These are phyloP conservation scores for Hydraecia micacea DNA, from an alignment of 2,888 invertebrate species.

Conservation along the genomic window DNA sequence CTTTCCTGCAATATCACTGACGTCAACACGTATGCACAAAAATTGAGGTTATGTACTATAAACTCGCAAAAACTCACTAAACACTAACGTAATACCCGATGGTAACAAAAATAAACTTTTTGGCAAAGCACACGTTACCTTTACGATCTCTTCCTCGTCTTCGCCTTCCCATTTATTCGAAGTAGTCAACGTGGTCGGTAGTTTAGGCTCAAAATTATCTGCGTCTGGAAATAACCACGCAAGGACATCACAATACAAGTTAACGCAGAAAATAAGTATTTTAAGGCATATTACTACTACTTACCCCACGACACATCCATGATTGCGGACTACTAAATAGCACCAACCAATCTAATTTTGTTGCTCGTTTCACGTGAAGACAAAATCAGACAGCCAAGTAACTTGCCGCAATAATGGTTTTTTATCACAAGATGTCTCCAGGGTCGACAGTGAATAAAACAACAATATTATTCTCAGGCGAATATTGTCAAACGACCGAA, in stretches of 20 bases:
- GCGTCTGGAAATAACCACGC: conserved; percentile 91
- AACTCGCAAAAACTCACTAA: conserved; percentile 56
- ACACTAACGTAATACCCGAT: conserved; percentile 43
- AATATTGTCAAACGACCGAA: conserved; percentile 89
- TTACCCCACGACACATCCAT: conserved; percentile 94
- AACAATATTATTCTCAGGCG: conserved; percentile 83
- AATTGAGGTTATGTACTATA: conserved; percentile 83
- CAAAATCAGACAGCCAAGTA: conserved; percentile 82
- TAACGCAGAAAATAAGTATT: conserved; percentile 66
- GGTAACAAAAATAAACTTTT: conserved; percentile 68
- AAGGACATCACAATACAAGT: conserved; percentile 72
- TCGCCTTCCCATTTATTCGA: conserved; percentile 96
- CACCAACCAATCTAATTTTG: conserved; percentile 83
- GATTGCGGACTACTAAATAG: conserved; percentile 80
- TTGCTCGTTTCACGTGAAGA: conserved; percentile 85
- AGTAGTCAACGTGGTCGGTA: conserved; percentile 90
- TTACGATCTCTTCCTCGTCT: conserved; percentile 96
- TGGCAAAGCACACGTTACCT: conserved; percentile 91
- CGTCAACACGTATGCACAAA: conserved; percentile 86
- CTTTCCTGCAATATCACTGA: conserved; percentile 93
- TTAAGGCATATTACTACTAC: conserved; percentile 72
- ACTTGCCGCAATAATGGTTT: conserved; percentile 83
- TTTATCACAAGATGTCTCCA: conserved; percentile 90
- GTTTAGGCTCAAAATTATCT: conserved; percentile 93
- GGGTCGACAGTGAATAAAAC: conserved; percentile 85